phyloP scores from a whole-genome alignment of 2,113 vertebrate species.

The Sinosuthora webbiana region DNA sequence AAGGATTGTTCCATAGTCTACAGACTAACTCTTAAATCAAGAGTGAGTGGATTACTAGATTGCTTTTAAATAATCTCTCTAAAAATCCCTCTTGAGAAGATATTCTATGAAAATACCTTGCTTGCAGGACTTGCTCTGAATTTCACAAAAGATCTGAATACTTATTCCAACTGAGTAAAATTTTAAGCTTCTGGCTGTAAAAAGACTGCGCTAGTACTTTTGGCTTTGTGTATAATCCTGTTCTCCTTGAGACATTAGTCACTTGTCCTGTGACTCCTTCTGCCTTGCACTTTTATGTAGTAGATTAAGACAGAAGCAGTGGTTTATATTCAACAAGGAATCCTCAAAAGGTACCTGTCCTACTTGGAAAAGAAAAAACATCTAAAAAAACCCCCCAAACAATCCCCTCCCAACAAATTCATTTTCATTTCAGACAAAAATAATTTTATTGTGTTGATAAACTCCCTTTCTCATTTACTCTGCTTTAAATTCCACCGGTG shows the following conservation, averaged over 20 bases:
- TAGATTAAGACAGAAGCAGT: neutral
- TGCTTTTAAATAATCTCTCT: neutral
- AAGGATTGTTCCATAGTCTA: neutral
- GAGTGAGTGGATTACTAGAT: neutral
- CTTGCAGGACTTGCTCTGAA: neutral
- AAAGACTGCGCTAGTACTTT: neutral
- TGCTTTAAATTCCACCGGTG: neutral
- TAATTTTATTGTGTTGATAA: neutral
- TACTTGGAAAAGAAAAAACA: neutral
- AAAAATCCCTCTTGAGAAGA: neutral
- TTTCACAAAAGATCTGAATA: neutral
- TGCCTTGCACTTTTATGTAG: neutral
- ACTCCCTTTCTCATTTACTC: neutral
- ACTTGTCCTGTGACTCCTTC: neutral
- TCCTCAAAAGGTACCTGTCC: neutral
- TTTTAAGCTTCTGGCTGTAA: neutral
- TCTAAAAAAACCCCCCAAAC: accelerated
- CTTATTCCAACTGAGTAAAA: neutral
- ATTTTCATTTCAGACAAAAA: neutral
- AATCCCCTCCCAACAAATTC: neutral
- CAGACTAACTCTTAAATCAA: neutral
- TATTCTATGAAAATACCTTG: neutral
- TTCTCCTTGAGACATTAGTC: neutral
- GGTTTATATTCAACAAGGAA: neutral
- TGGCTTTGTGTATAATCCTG: neutral